These are phyloP conservation scores for Darevskia mixta DNA, from an alignment of 2,797 vertebrate genomes.

Conservation along the genomic window DNA sequence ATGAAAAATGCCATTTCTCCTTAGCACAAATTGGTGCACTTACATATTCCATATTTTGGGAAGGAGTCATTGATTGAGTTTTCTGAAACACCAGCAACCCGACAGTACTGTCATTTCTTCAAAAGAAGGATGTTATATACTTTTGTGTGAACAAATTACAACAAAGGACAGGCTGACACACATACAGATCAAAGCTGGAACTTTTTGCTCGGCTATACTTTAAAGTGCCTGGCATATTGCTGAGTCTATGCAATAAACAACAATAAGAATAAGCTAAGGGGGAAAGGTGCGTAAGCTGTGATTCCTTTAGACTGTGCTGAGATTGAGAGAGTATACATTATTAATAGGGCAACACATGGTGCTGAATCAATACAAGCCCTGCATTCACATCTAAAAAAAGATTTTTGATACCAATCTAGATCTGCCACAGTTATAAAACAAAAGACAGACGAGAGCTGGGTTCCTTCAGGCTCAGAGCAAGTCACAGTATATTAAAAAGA, in stretches of 20 bases:
- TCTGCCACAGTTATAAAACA: conserved; percentile 49
- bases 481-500: conserved; percentile 14
- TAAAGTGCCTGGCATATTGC: conserved; percentile 40
- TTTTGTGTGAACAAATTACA: conserved; percentile 30
- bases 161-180: conserved; percentile 13
- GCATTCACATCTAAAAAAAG: conserved; percentile 55
- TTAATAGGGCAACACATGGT: conserved; percentile 55
- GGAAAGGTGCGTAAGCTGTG: conserved; percentile 41
- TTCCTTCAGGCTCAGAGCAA: conserved; percentile 51
- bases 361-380: conserved; percentile 59
- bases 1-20: background rate
- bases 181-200: conserved; percentile 18
- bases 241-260: conserved; percentile 46
- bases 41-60: background rate
- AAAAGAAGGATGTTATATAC: background rate
- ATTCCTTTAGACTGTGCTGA: conserved; percentile 24
- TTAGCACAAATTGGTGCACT: background rate
- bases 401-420: conserved; percentile 61
- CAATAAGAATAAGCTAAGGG: conserved; percentile 32
- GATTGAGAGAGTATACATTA: conserved; percentile 46
- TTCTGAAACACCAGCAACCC: background rate
- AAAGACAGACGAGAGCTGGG: conserved; percentile 27
- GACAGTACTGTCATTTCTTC: conserved; percentile 23
- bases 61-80: background rate
- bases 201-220: conserved; percentile 21